A percentile compares a stretch with the other conserved stretches of the same genome.
These are phyloP conservation scores for Stigmatopora nigra DNA, from an alignment of 2,113 vertebrate species.

Conservation along the genomic window DNA sequence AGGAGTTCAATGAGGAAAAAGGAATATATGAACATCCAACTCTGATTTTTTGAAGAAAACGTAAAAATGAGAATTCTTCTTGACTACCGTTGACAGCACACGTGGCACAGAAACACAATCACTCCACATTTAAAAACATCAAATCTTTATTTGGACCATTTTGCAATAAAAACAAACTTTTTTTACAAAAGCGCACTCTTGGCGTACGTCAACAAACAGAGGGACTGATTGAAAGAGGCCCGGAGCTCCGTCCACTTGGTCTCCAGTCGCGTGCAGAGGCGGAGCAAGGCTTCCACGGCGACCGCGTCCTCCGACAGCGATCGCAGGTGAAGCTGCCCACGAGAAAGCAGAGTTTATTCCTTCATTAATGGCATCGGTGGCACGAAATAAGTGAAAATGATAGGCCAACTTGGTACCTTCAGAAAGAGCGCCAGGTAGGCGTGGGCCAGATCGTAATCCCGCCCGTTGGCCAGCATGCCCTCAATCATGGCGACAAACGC, in stretches of 20 bases:
- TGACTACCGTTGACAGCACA: too few species aligned
- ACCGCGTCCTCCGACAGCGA: conserved; percentile 73
- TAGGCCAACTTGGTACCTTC: conserved; percentile 70
- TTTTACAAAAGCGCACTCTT: conserved; percentile 85
- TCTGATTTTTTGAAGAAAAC: too few species aligned
- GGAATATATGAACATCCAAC: too few species aligned
- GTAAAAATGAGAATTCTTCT: too few species aligned
- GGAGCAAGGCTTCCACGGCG: conserved; percentile 71
- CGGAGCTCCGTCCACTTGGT: conserved; percentile 78
- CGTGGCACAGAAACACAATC: too few species aligned
- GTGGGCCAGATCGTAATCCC: conserved; percentile 88
- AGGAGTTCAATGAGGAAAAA: too few species aligned
- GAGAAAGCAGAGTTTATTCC: neutral
- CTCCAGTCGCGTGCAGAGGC: conserved; percentile 71
- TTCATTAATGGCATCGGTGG: neutral
- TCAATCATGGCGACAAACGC: conserved; percentile 84
- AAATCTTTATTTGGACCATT: too few species aligned
- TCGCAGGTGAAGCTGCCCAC: conserved; percentile 78
- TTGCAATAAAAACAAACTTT: too few species aligned
- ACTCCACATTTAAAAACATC: too few species aligned
- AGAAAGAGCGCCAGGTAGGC: conserved; percentile 88
- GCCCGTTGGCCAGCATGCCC: conserved; percentile 76
- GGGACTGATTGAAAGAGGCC: conserved; percentile 79
- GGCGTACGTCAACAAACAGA: conserved; percentile 85
- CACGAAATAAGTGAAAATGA: neutral